phyloP scores from a whole-genome alignment of 2,888 invertebrate species.

The Nephrotoma guestfalica region DNA sequence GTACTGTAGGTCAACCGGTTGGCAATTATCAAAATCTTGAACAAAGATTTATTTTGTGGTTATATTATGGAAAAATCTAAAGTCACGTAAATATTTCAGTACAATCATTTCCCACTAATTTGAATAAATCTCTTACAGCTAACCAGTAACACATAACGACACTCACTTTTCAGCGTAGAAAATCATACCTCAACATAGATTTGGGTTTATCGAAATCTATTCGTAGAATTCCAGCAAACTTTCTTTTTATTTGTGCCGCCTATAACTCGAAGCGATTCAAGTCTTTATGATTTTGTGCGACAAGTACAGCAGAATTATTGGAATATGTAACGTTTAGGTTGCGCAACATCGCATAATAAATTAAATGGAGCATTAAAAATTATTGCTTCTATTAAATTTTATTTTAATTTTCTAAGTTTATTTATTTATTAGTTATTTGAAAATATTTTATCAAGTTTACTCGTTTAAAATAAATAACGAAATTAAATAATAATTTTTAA shows the following conservation, averaged over 20 bases:
- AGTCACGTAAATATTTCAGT: too few species aligned
- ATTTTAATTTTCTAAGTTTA: background rate
- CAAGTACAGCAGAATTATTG: background rate
- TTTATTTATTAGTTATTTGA: background rate
- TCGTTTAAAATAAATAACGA: background rate
- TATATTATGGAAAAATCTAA: too few species aligned
- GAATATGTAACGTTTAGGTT: background rate
- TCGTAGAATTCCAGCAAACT: background rate
- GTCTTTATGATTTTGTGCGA: background rate
- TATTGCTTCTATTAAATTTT: background rate
- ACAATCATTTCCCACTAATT: too few species aligned
- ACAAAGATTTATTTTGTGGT: too few species aligned
- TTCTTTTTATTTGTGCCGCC: background rate
- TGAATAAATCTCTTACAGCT: too few species aligned
- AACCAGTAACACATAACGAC: background rate
- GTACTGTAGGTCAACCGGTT: too few species aligned
- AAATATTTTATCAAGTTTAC: background rate
- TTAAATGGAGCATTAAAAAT: background rate
- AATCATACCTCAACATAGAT: background rate
- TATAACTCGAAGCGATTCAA: background rate
- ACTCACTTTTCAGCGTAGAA: background rate
- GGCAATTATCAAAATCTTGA: too few species aligned
- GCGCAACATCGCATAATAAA: background rate
- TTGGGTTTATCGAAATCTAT: background rate
- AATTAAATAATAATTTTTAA: background rate